A percentile compares a stretch with the other conserved stretches of the same genome.
Conservation (phyloP, 2,888 invertebrate species). For the Melikaiella ostensackeni region DNA sequence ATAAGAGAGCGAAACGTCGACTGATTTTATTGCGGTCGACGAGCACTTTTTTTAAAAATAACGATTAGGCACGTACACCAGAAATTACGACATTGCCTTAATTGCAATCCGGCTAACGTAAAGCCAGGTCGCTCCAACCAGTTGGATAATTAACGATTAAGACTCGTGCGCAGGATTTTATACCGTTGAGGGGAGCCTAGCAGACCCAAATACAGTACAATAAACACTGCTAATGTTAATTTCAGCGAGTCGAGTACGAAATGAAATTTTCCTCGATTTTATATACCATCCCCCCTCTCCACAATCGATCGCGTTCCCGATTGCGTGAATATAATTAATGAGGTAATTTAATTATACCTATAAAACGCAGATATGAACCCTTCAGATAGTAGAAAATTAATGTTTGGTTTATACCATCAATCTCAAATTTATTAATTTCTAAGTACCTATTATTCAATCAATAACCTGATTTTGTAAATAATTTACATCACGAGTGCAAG, state of each 20-base stretch:
- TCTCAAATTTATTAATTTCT: not conserved
- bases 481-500: too few species aligned
- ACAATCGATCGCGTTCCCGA: not conserved
- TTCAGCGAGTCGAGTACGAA: constrained; percentile 45
- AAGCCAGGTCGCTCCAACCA: constrained; percentile 45
- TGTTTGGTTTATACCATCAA: not conserved
- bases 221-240: constrained; percentile 64
- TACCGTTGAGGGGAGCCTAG: constrained; percentile 40
- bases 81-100: constrained; percentile 44
- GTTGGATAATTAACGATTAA: constrained; percentile 58
- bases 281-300: not conserved
- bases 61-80: constrained; percentile 30
- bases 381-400: not conserved
- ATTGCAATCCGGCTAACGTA: constrained; percentile 50
- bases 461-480: too few species aligned
- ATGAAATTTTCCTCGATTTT: constrained; percentile 15
- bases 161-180: constrained; percentile 48
- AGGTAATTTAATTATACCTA: not conserved
- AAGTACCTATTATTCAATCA: not conserved
- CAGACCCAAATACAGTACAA: constrained; percentile 52
- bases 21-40: constrained; percentile 24
- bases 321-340: not conserved
- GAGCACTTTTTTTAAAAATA: constrained; percentile 27
- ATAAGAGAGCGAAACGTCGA: not conserved
- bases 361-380: not conserved